Base-by-base conservation (phyloP, 2,113 vertebrate genomes). In the Phainopepla nitens region DNA sequence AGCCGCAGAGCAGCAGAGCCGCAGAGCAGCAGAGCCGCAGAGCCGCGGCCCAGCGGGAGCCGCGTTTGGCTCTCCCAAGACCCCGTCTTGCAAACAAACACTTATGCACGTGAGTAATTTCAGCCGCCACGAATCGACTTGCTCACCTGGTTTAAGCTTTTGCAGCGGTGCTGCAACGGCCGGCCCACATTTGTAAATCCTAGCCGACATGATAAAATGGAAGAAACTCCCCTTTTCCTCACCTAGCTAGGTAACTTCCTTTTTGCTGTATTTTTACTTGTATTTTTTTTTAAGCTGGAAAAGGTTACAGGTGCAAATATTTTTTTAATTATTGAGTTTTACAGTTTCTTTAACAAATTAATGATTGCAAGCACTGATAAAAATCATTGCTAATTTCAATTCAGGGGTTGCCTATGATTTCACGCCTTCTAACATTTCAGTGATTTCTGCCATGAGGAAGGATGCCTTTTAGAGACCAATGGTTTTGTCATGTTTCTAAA, bases 51-150 rank as follows among this genome's bases (percentile, higher is more conserved):
- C 96, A 1, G 19, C 0, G 22, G 94, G 93, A 95, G 70, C 82
- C 42, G 28, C 61, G 0, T 83, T 79, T 68, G 73, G 95, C 93
- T 89, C 96, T 95, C 94, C 9, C 13, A 64, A 90, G 95, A 31
- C 56, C 93, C 86, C 45, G 4, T 21, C 92, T 79, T 82, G 92
- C 96, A 84, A 97, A 91, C 96, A 84, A 97, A 91, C 91, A 1
- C 49, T 95, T 90, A 66, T 13, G 87, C 96, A 89, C 81, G 50
- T 84, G 78, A 94, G 86, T 61, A 78, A 94, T 12, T 93, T 77
- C 92, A 87, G 87, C 83, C 73, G 93, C 81, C 82, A 31, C 49
- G 13, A 86, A 79, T 82, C 71, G 53, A n/a, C 45, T 95, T 58
- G 51, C 44, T 97, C 89, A 85, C 71, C 41, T 62, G 56, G 4